Evolutionary conservation across 2,113 vertebrate genomes (phyloP), one percentile per base, ranked within the genome.

Genomic region (Junco hyemalis): DNA sequence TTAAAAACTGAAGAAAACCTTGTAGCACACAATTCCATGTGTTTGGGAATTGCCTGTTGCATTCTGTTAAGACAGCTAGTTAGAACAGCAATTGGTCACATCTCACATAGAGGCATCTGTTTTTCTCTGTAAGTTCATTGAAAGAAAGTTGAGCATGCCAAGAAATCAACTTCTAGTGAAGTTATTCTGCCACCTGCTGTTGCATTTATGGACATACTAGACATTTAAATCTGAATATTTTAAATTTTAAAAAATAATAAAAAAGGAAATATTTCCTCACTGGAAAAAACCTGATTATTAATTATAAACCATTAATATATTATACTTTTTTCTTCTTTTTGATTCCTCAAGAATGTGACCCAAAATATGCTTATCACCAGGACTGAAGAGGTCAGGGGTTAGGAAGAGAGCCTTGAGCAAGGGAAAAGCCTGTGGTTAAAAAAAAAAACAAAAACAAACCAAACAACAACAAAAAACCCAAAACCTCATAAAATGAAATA

Each of bases 171-270:
- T 77, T 92, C 96, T 79, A 66, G 91, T 96, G 97, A 97, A 96
- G 95, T 89, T 96, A 97, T 89, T 97, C 98, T 97, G 98, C 98
- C 98, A 98, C 96, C 98, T 98, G 97, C 97, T 97, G 98, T 97
- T 77, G 6, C 51, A 35, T 76, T 64, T 68, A 68, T 61, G 36
- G 44, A 93, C 70, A 85, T 29, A 72, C 92, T 42, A 56, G 20
- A 38, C 29, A 85, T 36, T 77, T 63, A 31, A 51, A 51, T 69
- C 7, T 3, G 47, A 78, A 36, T 24, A 6, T 77, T 73, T 85
- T 63, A 12, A 72, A 77, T 42, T 5, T 21, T 35, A 86, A 84
- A 25, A 73, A 24, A 14, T 38, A 90, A 60, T 63, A 20, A 63
- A 66, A 77, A 81, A 20, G 11, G 8, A 7, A 2, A 6, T 45